These are phyloP conservation scores for Oasisia sp. DNA, from an alignment of 2,888 invertebrate species.

Conservation along the genomic window DNA sequence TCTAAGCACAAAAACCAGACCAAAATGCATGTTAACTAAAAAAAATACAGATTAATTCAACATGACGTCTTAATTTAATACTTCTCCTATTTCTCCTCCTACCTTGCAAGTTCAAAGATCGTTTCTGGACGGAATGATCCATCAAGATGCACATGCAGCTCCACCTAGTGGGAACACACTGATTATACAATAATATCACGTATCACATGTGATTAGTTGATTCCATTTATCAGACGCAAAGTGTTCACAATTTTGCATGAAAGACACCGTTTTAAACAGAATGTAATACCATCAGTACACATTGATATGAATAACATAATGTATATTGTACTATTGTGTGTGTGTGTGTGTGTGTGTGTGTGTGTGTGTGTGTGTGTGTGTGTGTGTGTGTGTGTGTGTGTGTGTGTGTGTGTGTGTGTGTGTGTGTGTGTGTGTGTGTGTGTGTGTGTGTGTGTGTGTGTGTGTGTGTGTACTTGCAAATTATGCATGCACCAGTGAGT, in stretches of 20 bases:
- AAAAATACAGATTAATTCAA: background rate
- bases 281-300: no score
- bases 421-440: no score
- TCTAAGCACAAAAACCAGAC: background rate
- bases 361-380: no score
- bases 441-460: background rate
- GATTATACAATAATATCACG: background rate
- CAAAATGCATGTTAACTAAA: no score
- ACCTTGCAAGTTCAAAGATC: background rate
- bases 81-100: background rate
- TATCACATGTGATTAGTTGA: background rate
- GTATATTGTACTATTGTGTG: no score
- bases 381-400: no score
- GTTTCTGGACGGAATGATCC: constrained; percentile 4
- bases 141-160: constrained; percentile 11
- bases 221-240: no score
- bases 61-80: background rate
- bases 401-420: background rate
- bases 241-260: no score
- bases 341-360: no score
- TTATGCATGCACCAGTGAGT: no score
- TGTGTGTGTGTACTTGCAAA: background rate
- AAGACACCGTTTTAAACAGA: no score
- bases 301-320: no score
- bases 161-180: background rate